Evolutionary conservation across 2,888 invertebrate genomes (phyloP), one percentile per base, ranked within the genome.

Genomic region (Slavum lentiscoides): DNA sequence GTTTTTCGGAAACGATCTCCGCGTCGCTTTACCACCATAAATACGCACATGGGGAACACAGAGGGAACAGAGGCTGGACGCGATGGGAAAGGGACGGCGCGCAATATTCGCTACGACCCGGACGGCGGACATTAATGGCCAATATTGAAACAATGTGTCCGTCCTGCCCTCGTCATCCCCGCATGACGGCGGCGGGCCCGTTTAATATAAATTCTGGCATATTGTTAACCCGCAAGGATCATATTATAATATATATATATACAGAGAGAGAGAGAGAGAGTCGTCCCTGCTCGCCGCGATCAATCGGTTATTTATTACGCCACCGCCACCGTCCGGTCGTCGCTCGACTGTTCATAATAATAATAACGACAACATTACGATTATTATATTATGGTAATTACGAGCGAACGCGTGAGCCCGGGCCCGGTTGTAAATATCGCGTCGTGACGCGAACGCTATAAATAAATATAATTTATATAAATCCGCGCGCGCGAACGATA

Each of bases 201-300:
- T 77, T 77, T 77, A 69, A 77, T 77, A 77, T 77, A 70, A 77
- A 77, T 77, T 77, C 53, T 77, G 77, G 77, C 77, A 77, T 77
- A 77, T 77, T 77, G 77, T 77, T 77, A 77, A 77, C 77, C 77
- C 77, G 62, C 74, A 58, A 77, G 62, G 77, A 77, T 77, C 70
- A 49, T 59, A 67, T 70, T 58, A 55, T n/a, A 72, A 66, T 64
- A 64, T 9, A 9, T 9, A 43, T 43, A 43, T 1, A 9, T 1
- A 43, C 9, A 43, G 4, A 43, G 3, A 43, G 3, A 7, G 2
- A 30, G 30, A 30, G 30, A 2, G n/a, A 6, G 7, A 37, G 17
- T 9, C 30, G 43, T n/a, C 43, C 59, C 30, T 49, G n/a, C 1
- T 43, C 43, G 64, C 64, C 74, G 37, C 77, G 68, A 77, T 77